Conservation (phyloP, 2,797 vertebrate species). For the Fringilla coelebs region DNA sequence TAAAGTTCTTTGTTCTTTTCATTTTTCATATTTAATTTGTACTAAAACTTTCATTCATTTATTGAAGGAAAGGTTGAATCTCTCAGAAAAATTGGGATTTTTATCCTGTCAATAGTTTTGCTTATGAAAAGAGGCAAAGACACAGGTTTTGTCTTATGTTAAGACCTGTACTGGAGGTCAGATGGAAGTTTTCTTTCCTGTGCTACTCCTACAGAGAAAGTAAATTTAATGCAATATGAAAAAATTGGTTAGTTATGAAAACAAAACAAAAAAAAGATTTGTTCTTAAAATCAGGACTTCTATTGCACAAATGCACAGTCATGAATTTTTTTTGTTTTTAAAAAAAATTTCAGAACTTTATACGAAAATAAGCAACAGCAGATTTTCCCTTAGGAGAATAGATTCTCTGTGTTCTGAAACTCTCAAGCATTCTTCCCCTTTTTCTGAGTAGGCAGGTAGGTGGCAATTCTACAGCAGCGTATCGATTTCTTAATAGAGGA, state of each 20-base stretch:
- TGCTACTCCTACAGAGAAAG: background rate
- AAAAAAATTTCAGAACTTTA: background rate
- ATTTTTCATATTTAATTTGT: background rate
- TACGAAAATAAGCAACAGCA: background rate
- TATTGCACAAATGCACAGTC: background rate
- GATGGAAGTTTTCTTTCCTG: background rate
- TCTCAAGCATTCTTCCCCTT: background rate
- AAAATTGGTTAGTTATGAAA: background rate
- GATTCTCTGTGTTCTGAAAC: background rate
- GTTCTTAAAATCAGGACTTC: background rate
- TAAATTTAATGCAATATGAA: background rate
- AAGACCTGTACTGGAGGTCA: background rate
- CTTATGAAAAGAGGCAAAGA: background rate
- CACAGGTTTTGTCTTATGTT: background rate
- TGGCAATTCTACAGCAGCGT: background rate
- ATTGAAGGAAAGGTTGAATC: background rate
- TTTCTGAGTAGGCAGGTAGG: background rate
- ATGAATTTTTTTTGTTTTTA: background rate
- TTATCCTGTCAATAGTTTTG: background rate
- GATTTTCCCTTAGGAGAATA: background rate
- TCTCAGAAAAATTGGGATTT: background rate
- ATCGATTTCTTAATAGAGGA: background rate
- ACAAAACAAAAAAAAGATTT: background rate
- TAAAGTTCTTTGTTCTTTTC: background rate
- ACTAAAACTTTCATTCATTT: background rate